Conservation (phyloP, 2,888 invertebrate species). For the Dryobotodes eremita region DNA sequence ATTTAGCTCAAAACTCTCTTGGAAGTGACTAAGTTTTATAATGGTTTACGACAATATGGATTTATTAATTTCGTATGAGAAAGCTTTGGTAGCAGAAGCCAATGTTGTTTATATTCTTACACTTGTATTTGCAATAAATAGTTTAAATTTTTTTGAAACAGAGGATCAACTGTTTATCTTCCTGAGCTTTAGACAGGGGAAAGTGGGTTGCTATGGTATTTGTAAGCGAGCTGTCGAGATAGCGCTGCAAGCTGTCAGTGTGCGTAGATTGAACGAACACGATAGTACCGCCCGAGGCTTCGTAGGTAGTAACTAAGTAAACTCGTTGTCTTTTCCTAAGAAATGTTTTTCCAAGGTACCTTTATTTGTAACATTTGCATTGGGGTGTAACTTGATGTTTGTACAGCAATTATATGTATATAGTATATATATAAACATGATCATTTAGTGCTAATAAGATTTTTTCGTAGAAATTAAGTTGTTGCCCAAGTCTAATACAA, state of each 20-base stretch:
- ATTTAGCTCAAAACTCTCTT: slow-evolving; percentile 68
- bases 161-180: slow-evolving; percentile 44
- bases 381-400: slow-evolving; percentile 12
- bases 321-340: slow-evolving; percentile 9
- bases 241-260: slow-evolving; percentile 50
- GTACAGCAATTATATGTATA: no score
- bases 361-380: slow-evolving; percentile 14
- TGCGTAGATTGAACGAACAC: slow-evolving; percentile 48
- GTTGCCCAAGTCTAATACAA: not conserved
- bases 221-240: slow-evolving; percentile 59
- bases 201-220: slow-evolving; percentile 60
- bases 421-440: not conserved
- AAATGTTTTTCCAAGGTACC: slow-evolving; percentile 4
- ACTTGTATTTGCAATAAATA: not conserved
- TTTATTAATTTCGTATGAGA: slow-evolving; percentile 58
- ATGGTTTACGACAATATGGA: slow-evolving; percentile 65
- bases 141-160: slow-evolving; percentile 16
- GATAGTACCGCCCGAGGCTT: slow-evolving; percentile 45
- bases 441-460: not conserved
- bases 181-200: slow-evolving; percentile 34
- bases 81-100: slow-evolving; percentile 3
- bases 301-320: slow-evolving; percentile 16
- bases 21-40: slow-evolving; percentile 64
- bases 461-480: no score
- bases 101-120: not conserved